phyloP scores from a whole-genome alignment of 2,113 vertebrate genomes.

The Osmerus mordax region DNA sequence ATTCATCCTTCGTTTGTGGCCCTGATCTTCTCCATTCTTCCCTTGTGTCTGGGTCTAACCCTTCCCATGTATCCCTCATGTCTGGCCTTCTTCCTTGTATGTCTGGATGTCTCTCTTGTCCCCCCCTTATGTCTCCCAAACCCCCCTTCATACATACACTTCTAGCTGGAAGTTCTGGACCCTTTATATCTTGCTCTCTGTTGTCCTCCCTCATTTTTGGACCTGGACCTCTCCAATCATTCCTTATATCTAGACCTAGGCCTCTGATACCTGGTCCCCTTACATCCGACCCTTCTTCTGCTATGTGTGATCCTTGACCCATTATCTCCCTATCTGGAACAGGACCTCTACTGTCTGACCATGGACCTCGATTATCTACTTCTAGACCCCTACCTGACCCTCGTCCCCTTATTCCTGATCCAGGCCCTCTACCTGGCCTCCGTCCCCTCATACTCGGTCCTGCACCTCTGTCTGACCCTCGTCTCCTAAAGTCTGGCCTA shows the following conservation, averaged over 20 bases:
- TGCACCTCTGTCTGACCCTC: conserved; percentile 13
- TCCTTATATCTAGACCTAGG: neutral
- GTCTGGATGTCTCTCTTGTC: neutral
- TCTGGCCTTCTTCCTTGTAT: conserved; percentile 8
- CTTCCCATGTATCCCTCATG: conserved; percentile 12
- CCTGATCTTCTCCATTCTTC: neutral
- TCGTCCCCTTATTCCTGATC: conserved; percentile 4
- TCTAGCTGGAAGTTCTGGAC: neutral
- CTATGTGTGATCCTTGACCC: conserved; percentile 20
- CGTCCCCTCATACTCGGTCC: conserved; percentile 8
- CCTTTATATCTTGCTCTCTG: conserved; percentile 24
- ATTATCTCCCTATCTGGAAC: conserved; percentile 18
- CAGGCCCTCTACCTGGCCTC: conserved; percentile 13
- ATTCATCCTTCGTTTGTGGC: neutral
- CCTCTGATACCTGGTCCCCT: conserved; percentile 18
- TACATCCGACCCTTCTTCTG: conserved; percentile 17
- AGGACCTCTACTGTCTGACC: neutral
- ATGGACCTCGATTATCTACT: neutral
- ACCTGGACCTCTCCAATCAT: conserved; percentile 26
- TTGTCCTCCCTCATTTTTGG: conserved; percentile 10
- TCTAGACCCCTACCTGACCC: neutral
- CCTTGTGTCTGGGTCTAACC: neutral
- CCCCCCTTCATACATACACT: conserved; percentile 1
- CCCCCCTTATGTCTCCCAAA: neutral
- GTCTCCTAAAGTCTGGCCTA: conserved; percentile 13